Conservation (phyloP, 2,888 invertebrate species). For the Rhamnusium bicolor region DNA sequence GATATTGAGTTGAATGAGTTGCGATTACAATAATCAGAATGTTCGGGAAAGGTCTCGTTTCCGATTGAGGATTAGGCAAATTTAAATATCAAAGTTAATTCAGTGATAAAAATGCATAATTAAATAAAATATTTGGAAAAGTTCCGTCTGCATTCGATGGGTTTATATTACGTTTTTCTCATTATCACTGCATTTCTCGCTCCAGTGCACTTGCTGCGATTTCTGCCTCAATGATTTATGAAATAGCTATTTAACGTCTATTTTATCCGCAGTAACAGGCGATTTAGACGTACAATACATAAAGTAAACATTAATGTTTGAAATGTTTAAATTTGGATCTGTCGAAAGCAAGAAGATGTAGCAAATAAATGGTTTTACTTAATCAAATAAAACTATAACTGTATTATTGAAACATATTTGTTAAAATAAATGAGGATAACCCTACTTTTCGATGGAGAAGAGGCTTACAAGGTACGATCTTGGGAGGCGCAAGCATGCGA, state of each 20-base stretch:
- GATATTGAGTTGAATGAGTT: no score
- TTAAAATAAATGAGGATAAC: no score
- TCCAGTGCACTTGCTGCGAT: neutral
- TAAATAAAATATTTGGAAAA: slow-evolving; percentile 2
- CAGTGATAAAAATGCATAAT: neutral
- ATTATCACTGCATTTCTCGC: neutral
- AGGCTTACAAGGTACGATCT: no score
- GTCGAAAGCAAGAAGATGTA: no score
- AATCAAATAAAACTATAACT: no score
- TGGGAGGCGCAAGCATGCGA: no score
- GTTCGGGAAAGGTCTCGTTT: no score
- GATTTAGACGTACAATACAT: neutral
- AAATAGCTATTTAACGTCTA: slow-evolving; percentile 12
- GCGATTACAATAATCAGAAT: no score
- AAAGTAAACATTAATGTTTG: neutral
- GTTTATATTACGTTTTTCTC: slow-evolving; percentile 8
- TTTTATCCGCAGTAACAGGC: neutral
- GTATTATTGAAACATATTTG: no score
- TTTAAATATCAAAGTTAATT: neutral
- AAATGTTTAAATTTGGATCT: no score
- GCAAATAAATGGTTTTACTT: no score
- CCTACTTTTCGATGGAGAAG: no score
- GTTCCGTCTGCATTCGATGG: neutral
- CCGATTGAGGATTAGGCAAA: neutral
- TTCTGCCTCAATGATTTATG: neutral